Base-by-base conservation (phyloP, 2,113 vertebrate genomes). In the Rhipidura dahli region DNA sequence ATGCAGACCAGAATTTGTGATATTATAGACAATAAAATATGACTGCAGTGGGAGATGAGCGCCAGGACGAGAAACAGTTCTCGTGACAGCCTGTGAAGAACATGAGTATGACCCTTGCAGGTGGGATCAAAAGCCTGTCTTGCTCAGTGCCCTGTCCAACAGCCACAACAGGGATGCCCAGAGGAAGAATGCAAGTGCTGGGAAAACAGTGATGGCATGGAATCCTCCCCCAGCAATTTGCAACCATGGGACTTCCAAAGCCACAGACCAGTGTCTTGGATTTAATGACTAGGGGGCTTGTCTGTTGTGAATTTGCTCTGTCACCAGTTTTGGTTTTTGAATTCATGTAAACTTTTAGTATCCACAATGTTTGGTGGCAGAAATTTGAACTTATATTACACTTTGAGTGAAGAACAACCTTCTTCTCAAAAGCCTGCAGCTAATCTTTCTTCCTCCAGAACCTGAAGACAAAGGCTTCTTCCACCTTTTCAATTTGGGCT, bases 81-180 rank as follows among this genome's bases (percentile, higher is more conserved):
- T 70, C 15, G 47, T 35, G 16, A n/a, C 22, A 50, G 54, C 7
- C 1, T 0, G 59, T 69, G 83, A 83, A 64, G 77, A 78, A 76
- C 23, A 4, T 1, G 20, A 44, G 15, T 5, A 8, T 11, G 61
- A 57, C 39, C 66, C 33, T 18, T 1, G 19, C 2, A 33, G n/a
- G 44, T 4, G 21, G 21, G 45, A 60, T 11, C 30, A 35, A 18
- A 71, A 16, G 61, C 30, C 69, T 22, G 40, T 2, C 22, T 3
- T 9, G 63, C 50, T 56, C 54, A 16, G 63, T 28, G 47, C 61
- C 60, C 54, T 56, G 45, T 21, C 56, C 73, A 30, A 9, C 72
- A 71, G 57, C 44, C 44, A 47, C 60, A 68, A 3, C 21, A 31
- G 60, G 60, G 81, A 39, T 53, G 70, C 42, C 73, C 31, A 21